These are phyloP conservation scores for Acestrorhynchus altus DNA, from an alignment of 2,797 vertebrate species.

Conservation along the genomic window DNA sequence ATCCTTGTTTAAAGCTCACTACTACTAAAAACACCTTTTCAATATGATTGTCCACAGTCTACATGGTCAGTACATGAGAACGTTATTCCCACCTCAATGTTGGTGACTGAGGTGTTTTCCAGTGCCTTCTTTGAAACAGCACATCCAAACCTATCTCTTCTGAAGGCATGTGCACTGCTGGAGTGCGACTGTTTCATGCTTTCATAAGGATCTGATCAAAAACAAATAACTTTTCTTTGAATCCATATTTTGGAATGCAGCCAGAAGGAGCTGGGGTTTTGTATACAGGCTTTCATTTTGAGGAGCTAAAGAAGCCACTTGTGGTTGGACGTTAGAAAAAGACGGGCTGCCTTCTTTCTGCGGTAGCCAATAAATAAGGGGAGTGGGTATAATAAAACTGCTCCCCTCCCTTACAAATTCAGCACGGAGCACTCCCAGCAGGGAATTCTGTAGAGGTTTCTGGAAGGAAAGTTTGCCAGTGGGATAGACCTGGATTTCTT, in stretches of 20 bases:
- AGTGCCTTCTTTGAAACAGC: neutral
- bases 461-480: neutral
- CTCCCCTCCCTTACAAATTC: neutral
- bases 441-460: constrained; percentile 5
- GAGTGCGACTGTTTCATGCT: neutral
- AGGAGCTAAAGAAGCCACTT: neutral
- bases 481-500: constrained; percentile 40
- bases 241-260: constrained; percentile 16
- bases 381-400: neutral
- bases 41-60: neutral
- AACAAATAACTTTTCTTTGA: neutral
- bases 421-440: neutral
- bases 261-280: constrained; percentile 1
- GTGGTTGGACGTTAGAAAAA: neutral
- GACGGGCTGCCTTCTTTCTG: neutral
- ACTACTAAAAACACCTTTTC: too few relatives aligned
- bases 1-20: too few relatives aligned
- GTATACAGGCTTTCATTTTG: constrained; percentile 2
- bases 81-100: neutral
- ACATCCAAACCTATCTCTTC: neutral
- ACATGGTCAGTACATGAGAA: neutral
- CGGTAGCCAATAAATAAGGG: constrained; percentile 24
- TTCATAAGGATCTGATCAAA: constrained; percentile 20
- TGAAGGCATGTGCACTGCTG: neutral
- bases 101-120: neutral